A percentile compares a stretch with the other conserved stretches of the same genome.
Evolutionary conservation across 2,888 invertebrate species (phyloP).

Genomic region (Autographa gamma): DNA sequence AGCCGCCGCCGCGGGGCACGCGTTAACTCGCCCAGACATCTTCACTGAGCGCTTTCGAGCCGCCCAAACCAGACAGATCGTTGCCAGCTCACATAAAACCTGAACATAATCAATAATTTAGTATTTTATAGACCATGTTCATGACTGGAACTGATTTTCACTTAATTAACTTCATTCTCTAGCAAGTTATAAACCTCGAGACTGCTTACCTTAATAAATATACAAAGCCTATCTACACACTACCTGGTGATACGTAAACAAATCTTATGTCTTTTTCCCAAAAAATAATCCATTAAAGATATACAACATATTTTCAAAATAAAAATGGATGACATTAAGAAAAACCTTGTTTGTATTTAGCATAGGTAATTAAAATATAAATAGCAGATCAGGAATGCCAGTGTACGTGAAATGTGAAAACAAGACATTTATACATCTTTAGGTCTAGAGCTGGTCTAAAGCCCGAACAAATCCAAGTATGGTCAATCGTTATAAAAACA

Average conservation of each 20-base stretch:
- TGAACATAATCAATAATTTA: slow-evolving; percentile 31
- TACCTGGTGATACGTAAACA: neutral
- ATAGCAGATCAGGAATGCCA: slow-evolving; percentile 28
- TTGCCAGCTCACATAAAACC: slow-evolving; percentile 41
- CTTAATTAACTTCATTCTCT: slow-evolving; percentile 4
- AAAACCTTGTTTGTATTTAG: slow-evolving; percentile 8
- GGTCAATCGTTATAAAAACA: slow-evolving; percentile 73
- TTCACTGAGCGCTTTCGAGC: slow-evolving; percentile 65
- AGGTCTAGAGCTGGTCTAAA: slow-evolving; percentile 50
- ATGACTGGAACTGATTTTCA: slow-evolving; percentile 15
- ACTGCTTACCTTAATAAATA: neutral
- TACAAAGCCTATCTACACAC: too few species aligned
- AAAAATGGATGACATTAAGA: neutral
- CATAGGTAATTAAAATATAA: slow-evolving; percentile 29
- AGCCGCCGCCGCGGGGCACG: slow-evolving; percentile 72
- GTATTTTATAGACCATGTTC: slow-evolving; percentile 13
- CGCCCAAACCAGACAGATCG: slow-evolving; percentile 43
- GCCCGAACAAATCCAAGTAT: slow-evolving; percentile 69
- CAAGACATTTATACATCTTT: slow-evolving; percentile 43
- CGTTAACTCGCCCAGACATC: slow-evolving; percentile 75
- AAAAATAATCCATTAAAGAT: neutral
- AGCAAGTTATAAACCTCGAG: neutral
- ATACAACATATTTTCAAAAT: slow-evolving; percentile 8
- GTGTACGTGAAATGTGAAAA: slow-evolving; percentile 53
- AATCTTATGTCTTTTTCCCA: neutral